Evolutionary conservation across 2,888 invertebrate species (phyloP).

Genomic region (Leuctra nigra): DNA sequence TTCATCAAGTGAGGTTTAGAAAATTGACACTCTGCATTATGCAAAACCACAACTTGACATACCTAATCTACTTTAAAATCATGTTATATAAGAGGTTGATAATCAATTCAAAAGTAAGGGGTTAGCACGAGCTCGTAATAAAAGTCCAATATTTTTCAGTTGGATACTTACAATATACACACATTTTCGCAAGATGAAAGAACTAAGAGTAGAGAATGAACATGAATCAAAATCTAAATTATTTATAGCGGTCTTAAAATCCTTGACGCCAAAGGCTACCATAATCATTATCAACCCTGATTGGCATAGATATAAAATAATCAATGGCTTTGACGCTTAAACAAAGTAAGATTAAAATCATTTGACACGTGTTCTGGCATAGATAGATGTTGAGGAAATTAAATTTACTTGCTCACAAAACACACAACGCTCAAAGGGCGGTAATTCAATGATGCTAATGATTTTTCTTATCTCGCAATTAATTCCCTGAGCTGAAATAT

Average conservation of each 20-base stretch:
- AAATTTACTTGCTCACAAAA: too few species aligned
- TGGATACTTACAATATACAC: not conserved
- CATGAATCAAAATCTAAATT: not conserved
- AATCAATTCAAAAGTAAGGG: not conserved
- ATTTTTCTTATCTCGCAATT: too few species aligned
- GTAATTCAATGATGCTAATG: not conserved
- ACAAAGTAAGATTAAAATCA: too few species aligned
- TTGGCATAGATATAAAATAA: not conserved
- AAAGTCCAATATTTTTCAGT: not conserved
- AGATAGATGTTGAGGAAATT: not conserved
- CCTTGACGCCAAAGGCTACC: not conserved
- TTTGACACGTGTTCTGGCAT: not conserved
- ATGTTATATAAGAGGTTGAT: not conserved
- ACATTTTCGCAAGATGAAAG: not conserved
- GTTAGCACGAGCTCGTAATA: not conserved
- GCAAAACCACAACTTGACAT: not conserved
- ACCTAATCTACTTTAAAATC: not conserved
- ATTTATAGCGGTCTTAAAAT: not conserved
- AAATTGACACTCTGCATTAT: conserved; percentile 6
- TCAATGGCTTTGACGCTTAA: too few species aligned
- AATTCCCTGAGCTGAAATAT: too few species aligned
- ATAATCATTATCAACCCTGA: not conserved
- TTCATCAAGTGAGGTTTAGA: conserved; percentile 8
- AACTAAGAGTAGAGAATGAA: not conserved
- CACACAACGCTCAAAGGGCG: not conserved